A percentile compares a stretch with the other conserved stretches of the same genome.
These are phyloP conservation scores for Trilocha varians DNA, from an alignment of 2,888 invertebrate genomes.

Conservation along the genomic window DNA sequence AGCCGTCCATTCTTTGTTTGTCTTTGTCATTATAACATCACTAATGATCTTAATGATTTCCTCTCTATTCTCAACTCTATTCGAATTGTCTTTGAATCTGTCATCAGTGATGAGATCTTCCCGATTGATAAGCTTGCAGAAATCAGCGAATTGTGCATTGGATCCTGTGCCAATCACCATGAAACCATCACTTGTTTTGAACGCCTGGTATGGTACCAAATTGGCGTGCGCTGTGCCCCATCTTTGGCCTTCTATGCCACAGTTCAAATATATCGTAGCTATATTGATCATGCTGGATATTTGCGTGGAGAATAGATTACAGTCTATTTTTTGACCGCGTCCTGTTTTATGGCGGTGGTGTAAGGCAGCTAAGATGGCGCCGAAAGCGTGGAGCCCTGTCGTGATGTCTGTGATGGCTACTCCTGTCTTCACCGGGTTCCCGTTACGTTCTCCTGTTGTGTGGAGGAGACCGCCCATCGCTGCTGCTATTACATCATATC, in stretches of 20 bases:
- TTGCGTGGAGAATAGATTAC: conserved; percentile 94
- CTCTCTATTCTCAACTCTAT: conserved; percentile 83
- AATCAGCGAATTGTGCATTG: conserved; percentile 82
- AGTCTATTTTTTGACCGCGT: conserved; percentile 92
- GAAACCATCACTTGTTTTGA: conserved; percentile 86
- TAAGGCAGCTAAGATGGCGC: conserved; percentile 94
- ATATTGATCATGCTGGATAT: conserved; percentile 91
- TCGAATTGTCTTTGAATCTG: conserved; percentile 80
- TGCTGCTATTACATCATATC: conserved; percentile 95
- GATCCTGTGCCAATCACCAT: conserved; percentile 92
- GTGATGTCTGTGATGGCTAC: conserved; percentile 94
- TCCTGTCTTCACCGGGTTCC: conserved; percentile 92
- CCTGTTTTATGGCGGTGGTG: conserved; percentile 84
- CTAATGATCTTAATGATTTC: conserved; percentile 77
- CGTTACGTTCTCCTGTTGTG: conserved; percentile 88
- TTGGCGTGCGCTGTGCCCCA: conserved; percentile 97
- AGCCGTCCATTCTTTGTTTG: conserved; percentile 82
- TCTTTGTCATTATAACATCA: conserved; percentile 71
- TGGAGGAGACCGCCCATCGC: conserved; percentile 92
- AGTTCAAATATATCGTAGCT: conserved; percentile 92
- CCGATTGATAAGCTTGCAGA: conserved; percentile 78
- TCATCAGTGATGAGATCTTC: conserved; percentile 75
- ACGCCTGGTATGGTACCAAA: conserved; percentile 95
- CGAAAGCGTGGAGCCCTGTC: conserved; percentile 95
- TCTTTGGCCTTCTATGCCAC: conserved; percentile 81